Evolutionary conservation across 2,797 vertebrate genomes (phyloP), one percentile per base, ranked within the genome.

Genomic region (Chloroceryle amazona): DNA sequence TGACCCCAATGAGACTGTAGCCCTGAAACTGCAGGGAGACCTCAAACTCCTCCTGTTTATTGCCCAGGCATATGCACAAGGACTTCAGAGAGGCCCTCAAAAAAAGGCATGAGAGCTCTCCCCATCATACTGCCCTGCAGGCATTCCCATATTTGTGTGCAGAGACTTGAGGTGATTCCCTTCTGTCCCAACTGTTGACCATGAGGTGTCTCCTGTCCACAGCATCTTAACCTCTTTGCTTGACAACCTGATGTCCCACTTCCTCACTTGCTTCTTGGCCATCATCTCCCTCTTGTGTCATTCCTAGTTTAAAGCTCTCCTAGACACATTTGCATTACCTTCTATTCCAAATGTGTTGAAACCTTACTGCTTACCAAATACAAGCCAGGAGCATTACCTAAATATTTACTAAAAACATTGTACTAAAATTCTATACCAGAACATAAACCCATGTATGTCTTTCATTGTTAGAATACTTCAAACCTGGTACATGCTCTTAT

Each of bases 1-100:
- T n/a, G 62, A 42, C 31, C 4, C 7, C 22, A 46, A 1, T 13
- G 21, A 55, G 23, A 75, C 11, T 0, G 0, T 1, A 71, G 25
- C 20, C 9, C 29, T 66, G 16, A 42, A 79, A 20, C 57, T 33
- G n/a, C 22, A 66, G 1, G 10, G 25, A 66, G 16, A 41, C 23
- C 20, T 37, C 25, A 28, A 55, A 0, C 31, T 55, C 37, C n/a
- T 79, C 17, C 62, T 80, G 52, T 20, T 41, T 62, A 14, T 6
- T 62, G 23, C 19, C 47, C 12, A 21, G 4, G 23, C 23, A 17
- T 13, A 39, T 6, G 20, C 20, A 54, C 22, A 68, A 23, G 19
- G 11, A 12, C 31, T 61, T 31, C 89, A 52, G 9, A 3, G 1
- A 74, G 3, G 16, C 42, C 10, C 31, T 60, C 14, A 42, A 35